Conservation (phyloP, 2,888 invertebrate species). For the Dynastes maya region DNA sequence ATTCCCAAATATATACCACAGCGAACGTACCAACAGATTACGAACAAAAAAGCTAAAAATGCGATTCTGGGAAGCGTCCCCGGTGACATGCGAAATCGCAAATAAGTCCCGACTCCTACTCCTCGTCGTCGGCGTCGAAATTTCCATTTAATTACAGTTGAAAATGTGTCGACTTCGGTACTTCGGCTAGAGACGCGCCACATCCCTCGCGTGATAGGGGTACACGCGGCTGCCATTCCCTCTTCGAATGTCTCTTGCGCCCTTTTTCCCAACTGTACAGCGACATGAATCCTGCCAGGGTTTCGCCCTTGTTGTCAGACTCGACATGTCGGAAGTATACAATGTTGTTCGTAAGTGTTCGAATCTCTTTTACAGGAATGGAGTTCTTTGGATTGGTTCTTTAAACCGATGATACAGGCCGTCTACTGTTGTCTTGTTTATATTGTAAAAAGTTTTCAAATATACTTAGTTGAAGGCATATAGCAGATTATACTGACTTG, state of each 20-base stretch:
- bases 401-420: too few species aligned
- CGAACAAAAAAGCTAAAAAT: neutral
- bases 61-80: too few species aligned
- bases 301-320: too few species aligned
- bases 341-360: too few species aligned
- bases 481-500: too few species aligned
- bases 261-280: neutral
- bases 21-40: slow-evolving; percentile 3
- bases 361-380: too few species aligned
- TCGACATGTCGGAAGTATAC: too few species aligned
- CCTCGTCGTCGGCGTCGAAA: neutral
- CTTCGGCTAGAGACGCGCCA: neutral
- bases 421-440: too few species aligned
- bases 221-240: neutral
- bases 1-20: too few species aligned
- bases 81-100: neutral
- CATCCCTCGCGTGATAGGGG: neutral
- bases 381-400: too few species aligned
- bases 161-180: slow-evolving; percentile 15
- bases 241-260: neutral
- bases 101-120: slow-evolving; percentile 5
- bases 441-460: too few species aligned
- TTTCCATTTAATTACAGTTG: slow-evolving; percentile 29
- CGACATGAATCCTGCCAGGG: neutral
- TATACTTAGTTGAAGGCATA: too few species aligned